Base-by-base conservation (phyloP, 2,888 invertebrate genomes). In the Drepanosiphum platanoidis region DNA sequence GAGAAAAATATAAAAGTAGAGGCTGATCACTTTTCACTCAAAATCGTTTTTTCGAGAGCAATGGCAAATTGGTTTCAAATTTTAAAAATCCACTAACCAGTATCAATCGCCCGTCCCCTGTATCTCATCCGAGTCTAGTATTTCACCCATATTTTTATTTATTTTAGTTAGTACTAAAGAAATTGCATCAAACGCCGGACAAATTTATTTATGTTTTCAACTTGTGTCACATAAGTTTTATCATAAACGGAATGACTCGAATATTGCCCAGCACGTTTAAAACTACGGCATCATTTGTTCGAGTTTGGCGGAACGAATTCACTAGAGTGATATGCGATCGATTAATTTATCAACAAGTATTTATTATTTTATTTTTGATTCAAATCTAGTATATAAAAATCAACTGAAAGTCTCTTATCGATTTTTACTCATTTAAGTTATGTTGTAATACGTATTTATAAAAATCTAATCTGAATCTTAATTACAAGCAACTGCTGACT, bases 141-240 rank as follows among this genome's bases (percentile, higher is more conserved):
- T n/a, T 36, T 36, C 22, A 68, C 5, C 22, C 7, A 68, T 68
- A 9, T 70, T 39, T n/a, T 7, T 52, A 32, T 32, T 74, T 36
- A 86, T 88, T 88, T 39, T 89, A 94, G 94, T 91, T 92, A 88
- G 92, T 96, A 66, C 93, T 95, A 86, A 91, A 92, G 30, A 94
- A 96, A 87, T 90, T 97, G 81, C 96, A 97, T 0, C 96, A 97
- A 2, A 97, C 97, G 0, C 97, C 97, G 0, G 94, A 95, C 4
- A 97, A 96, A 90, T 97, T 97, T 90, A 97, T 97, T 91, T 97
- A 97, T 90, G 95, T 97, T 88, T 97, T 97, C 91, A 97, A 97
- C 90, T 92, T 97, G 90, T 93, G 97, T 77, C 97, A 97, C 91
- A 90, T 97, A 88, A 97, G 97, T 0, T 92, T 96, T 86, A 93